A percentile compares a stretch with the other conserved stretches of the same genome.
These are phyloP conservation scores for Clarias platycephalus DNA, from an alignment of 2,797 vertebrate genomes.

Conservation along the genomic window DNA sequence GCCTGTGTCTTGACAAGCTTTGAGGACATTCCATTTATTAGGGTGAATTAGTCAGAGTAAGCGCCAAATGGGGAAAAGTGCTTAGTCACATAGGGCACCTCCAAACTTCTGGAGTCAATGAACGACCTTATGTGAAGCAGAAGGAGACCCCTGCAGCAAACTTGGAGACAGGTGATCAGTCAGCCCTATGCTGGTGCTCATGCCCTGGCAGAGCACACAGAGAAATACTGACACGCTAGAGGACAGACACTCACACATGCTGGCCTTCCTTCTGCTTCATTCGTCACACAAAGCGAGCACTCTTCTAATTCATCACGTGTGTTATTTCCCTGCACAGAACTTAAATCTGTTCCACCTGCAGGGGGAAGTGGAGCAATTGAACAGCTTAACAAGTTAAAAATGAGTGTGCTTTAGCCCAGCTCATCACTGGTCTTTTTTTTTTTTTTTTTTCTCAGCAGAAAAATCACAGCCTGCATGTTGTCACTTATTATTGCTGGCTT, in stretches of 20 bases:
- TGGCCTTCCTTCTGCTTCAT: constrained; percentile 63
- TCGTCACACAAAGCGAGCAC: constrained; percentile 63
- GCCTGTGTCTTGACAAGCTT: constrained; percentile 45
- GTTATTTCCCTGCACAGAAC: constrained; percentile 60
- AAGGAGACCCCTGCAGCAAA: constrained; percentile 68
- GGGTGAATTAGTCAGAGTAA: constrained; percentile 43
- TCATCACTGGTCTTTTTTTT: constrained; percentile 50
- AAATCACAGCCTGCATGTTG: neutral
- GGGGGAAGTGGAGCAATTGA: constrained; percentile 33
- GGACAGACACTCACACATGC: constrained; percentile 56
- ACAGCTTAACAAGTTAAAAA: constrained; percentile 58
- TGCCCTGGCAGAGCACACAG: constrained; percentile 53
- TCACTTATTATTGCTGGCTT: neutral
- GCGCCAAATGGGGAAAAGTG: constrained; percentile 60
- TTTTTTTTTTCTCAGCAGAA: neutral
- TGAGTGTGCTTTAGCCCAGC: constrained; percentile 51
- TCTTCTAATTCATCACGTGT: constrained; percentile 58
- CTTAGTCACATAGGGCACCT: constrained; percentile 68
- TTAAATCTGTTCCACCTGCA: constrained; percentile 56
- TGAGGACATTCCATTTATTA: constrained; percentile 50
- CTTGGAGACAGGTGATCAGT: constrained; percentile 74
- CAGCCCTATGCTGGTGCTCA: constrained; percentile 67
- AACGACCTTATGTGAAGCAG: constrained; percentile 72
- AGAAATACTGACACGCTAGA: constrained; percentile 62
- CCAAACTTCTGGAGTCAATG: constrained; percentile 72